Percentiles rank a stretch among this genome's conserved stretches.
These are phyloP conservation scores for Pterobdella sp. DNA, from an alignment of 2,888 invertebrate species.

Conservation along the genomic window DNA sequence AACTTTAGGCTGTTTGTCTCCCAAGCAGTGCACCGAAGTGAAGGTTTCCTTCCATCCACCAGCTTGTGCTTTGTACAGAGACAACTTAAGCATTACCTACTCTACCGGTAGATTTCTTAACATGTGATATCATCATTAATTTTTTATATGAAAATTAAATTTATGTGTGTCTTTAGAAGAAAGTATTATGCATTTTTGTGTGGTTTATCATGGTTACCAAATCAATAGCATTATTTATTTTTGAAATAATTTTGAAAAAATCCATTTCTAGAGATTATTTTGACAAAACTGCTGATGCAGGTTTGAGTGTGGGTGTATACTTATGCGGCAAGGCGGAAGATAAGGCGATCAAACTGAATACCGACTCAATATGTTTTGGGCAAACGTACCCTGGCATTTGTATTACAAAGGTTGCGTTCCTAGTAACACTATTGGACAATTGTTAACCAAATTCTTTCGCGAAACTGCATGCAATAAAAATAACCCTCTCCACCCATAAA, in stretches of 20 bases:
- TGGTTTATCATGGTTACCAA: no score
- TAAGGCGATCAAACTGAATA: not conserved
- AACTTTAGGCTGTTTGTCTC: not conserved
- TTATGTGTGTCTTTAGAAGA: no score
- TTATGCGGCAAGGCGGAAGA: not conserved
- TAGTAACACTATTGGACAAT: no score
- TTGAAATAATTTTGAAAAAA: no score
- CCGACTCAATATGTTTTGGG: not conserved
- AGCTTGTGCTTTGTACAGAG: not conserved
- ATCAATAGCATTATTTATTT: no score
- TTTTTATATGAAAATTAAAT: no score
- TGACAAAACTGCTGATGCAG: not conserved
- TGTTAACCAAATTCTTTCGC: no score
- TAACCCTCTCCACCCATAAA: no score
- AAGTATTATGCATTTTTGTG: no score
- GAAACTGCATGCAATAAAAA: not conserved
- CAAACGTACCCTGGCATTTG: not conserved
- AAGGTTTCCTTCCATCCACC: not conserved
- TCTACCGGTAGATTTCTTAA: conserved; percentile 4
- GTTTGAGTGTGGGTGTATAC: not conserved
- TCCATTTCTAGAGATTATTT: no score
- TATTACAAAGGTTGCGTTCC: not conserved
- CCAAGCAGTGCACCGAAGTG: not conserved
- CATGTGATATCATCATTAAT: no score
- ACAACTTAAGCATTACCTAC: not conserved